Conservation (phyloP, 2,888 invertebrate genomes). For the Hirtodrosophila confusa region DNA sequence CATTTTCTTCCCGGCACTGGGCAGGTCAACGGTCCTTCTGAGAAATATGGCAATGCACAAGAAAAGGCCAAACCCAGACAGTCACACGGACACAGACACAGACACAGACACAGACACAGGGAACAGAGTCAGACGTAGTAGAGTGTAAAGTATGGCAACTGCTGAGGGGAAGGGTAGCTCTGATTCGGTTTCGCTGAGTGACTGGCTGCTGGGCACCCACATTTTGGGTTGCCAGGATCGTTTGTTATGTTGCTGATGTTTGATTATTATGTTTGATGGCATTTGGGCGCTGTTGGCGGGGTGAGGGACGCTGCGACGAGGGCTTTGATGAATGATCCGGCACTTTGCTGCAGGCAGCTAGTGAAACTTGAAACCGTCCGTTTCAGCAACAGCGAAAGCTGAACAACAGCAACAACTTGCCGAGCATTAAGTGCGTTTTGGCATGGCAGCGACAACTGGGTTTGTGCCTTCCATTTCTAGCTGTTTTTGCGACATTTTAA, state of each 20-base stretch:
- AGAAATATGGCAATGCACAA: slow-evolving; percentile 53
- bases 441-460: slow-evolving; percentile 21
- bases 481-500: slow-evolving; percentile 14
- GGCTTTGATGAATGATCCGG: slow-evolving; percentile 75
- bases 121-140: slow-evolving; percentile 19
- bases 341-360: slow-evolving; percentile 67
- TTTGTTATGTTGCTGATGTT: slow-evolving; percentile 78
- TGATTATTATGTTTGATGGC: slow-evolving; percentile 80
- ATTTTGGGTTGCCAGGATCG: slow-evolving; percentile 68
- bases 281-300: slow-evolving; percentile 47
- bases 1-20: slow-evolving; percentile 64
- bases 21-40: slow-evolving; percentile 68
- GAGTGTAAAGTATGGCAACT: slow-evolving; percentile 41
- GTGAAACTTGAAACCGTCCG: slow-evolving; percentile 53
- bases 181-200: slow-evolving; percentile 39
- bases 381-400: slow-evolving; percentile 18
- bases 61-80: slow-evolving; percentile 45
- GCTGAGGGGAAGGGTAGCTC: slow-evolving; percentile 12
- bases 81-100: slow-evolving; percentile 25
- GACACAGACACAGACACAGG: background rate
- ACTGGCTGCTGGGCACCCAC: slow-evolving; percentile 47
- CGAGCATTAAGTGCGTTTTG: slow-evolving; percentile 47
- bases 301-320: slow-evolving; percentile 12
- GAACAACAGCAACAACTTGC: slow-evolving; percentile 41
- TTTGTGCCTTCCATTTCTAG: background rate